Base-by-base conservation (phyloP, 2,888 invertebrate species). In the Brachynemurus nebulosus region DNA sequence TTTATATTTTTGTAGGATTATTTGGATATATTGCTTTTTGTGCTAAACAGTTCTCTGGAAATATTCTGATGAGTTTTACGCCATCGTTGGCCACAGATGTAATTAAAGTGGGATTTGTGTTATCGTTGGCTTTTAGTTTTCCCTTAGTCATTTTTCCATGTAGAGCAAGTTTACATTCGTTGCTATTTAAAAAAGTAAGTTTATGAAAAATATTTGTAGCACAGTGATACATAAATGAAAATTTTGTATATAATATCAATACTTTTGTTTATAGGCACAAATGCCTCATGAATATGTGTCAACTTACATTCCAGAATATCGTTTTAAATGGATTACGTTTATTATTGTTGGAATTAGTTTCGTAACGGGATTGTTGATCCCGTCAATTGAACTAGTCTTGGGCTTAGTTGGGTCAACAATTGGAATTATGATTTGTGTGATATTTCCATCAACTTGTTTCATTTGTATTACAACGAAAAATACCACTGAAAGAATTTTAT, bases 81-180 rank as follows among this genome's bases (percentile, higher is more conserved):
- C 79, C 84, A 1, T 84, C 88, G 2, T 68, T 82, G 59, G 74
- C 83, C 27, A 89, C 86, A 53, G 90, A 95, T 64, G 72, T 86
- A 46, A 89, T 96, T 57, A 95, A 95, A 71, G 71, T 95, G 50
- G 91, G 93, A 19, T 97, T 97, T 68, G 85, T 96, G 7, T 69
- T 95, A 55, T 93, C 95, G 1, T 78, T 97, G 21, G 93, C 93
- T 12, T 88, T 93, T 61, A 95, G 95, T 59, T 96, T 97, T 67
- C 97, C 97, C 1, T 72, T 98, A 50, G 89, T 93, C 54, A 88
- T 97, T 61, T 96, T 96, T 65, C 97, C 97, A 1, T 95, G 95
- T 59, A 70, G 97, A 47, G 89, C 89, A 9, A 92, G 93, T 59
- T 69, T 97, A 18, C 86, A 92, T 67, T 96, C 93, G 0, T 74